Percentiles rank a stretch among this genome's conserved stretches.
phyloP scores from a whole-genome alignment of 2,113 vertebrate species.

The Chaetops frenatus region DNA sequence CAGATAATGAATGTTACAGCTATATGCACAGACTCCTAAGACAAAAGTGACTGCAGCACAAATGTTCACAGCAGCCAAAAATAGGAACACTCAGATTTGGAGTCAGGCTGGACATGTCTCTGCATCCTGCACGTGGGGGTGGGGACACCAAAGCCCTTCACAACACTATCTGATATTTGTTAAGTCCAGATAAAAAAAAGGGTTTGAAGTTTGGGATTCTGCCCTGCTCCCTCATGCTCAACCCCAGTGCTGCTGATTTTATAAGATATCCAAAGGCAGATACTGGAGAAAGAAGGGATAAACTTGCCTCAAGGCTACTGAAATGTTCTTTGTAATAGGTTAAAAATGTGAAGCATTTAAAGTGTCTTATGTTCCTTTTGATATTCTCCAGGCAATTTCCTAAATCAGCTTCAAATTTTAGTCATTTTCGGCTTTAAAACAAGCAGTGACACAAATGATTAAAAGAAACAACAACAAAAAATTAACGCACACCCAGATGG shows the following conservation, averaged over 20 bases:
- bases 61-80: neutral
- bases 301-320: neutral
- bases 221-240: neutral
- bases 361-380: slow-evolving; percentile 31
- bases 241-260: neutral
- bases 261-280: neutral
- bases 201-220: neutral
- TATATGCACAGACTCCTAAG: neutral
- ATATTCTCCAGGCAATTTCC: slow-evolving; percentile 60
- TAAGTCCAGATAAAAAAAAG: neutral
- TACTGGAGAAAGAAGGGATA: neutral
- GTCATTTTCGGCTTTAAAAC: slow-evolving; percentile 69
- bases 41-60: neutral
- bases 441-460: slow-evolving; percentile 51
- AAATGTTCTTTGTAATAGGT: slow-evolving; percentile 31
- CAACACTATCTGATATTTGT: neutral
- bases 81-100: accelerated
- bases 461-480: slow-evolving; percentile 69
- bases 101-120: neutral
- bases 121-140: neutral
- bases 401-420: slow-evolving; percentile 69
- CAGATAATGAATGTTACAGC: neutral
- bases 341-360: slow-evolving; percentile 34
- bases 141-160: neutral
- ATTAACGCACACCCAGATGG: slow-evolving; percentile 70